A percentile compares a stretch with the other conserved stretches of the same genome.
These are phyloP conservation scores for Diorhabda carinulata DNA, from an alignment of 1,140 invertebrate genomes.

Conservation along the genomic window DNA sequence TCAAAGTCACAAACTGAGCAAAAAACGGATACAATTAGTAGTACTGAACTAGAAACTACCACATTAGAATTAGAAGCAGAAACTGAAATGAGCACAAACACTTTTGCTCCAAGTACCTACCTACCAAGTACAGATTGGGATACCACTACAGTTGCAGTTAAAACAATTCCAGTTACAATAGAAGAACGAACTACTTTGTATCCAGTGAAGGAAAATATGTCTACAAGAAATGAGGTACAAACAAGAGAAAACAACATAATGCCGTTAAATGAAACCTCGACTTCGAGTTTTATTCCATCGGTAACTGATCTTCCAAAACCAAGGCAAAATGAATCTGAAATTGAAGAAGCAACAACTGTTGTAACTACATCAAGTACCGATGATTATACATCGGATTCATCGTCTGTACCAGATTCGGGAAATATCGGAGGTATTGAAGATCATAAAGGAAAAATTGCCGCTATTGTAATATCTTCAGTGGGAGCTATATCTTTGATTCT, in stretches of 20 bases:
- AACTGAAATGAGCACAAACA: slow-evolving; percentile 12
- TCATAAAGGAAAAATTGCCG: slow-evolving; percentile 50
- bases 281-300: too few species aligned
- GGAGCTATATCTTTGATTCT: slow-evolving; percentile 57
- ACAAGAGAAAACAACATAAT: not conserved
- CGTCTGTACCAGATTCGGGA: slow-evolving; percentile 12
- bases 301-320: too few species aligned
- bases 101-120: too few species aligned
- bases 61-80: slow-evolving; percentile 11
- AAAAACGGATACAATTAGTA: too few species aligned
- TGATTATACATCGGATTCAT: slow-evolving; percentile 12
- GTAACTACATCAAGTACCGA: slow-evolving; percentile 9
- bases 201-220: not conserved
- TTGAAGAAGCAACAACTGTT: not conserved
- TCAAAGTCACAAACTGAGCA: not conserved
- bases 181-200: too few species aligned
- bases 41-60: slow-evolving; percentile 9
- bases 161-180: too few species aligned
- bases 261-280: too few species aligned
- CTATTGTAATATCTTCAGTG: slow-evolving; percentile 54
- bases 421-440: slow-evolving; percentile 16
- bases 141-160: too few species aligned
- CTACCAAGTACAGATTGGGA: too few species aligned
- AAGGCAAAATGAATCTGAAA: too few species aligned
- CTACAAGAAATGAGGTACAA: not conserved